A percentile compares a stretch with the other conserved stretches of the same genome.
Conservation (phyloP, 2,888 invertebrate genomes). For the Diaprepes abbreviatus region DNA sequence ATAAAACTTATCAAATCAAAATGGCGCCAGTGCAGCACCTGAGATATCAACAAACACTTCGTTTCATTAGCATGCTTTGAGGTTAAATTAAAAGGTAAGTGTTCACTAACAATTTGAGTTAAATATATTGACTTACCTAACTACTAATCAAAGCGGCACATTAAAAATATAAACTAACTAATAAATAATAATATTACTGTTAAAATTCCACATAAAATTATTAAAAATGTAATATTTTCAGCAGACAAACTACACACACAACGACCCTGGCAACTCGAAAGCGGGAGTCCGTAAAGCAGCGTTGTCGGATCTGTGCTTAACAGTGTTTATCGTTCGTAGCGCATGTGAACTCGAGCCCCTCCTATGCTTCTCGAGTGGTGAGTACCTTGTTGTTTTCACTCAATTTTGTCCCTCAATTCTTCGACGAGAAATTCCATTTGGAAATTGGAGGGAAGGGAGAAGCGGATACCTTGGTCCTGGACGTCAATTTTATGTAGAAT, state of each 20-base stretch:
- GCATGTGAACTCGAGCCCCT: conserved; percentile 18
- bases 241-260: conserved; percentile 13
- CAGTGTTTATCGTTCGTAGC: conserved; percentile 3
- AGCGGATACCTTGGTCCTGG: conserved; percentile 10
- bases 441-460: neutral
- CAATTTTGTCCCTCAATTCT: conserved; percentile 21
- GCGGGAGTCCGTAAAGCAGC: conserved; percentile 14
- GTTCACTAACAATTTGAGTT: neutral
- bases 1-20: conserved; percentile 12
- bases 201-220: neutral
- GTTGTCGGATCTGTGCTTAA: conserved; percentile 14
- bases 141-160: neutral
- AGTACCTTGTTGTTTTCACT: conserved; percentile 14
- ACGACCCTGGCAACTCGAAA: conserved; percentile 9
- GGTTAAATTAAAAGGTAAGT: conserved; percentile 6
- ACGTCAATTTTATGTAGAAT: neutral
- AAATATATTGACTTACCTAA: conserved; percentile 16
- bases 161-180: neutral
- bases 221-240: conserved; percentile 4
- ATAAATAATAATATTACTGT: neutral
- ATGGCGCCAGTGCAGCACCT: conserved; percentile 13
- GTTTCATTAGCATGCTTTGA: neutral
- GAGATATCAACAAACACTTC: neutral
- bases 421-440: neutral
- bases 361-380: conserved; percentile 22